phyloP scores from a whole-genome alignment of 2,797 vertebrate genomes.

The Pangasius macronema region DNA sequence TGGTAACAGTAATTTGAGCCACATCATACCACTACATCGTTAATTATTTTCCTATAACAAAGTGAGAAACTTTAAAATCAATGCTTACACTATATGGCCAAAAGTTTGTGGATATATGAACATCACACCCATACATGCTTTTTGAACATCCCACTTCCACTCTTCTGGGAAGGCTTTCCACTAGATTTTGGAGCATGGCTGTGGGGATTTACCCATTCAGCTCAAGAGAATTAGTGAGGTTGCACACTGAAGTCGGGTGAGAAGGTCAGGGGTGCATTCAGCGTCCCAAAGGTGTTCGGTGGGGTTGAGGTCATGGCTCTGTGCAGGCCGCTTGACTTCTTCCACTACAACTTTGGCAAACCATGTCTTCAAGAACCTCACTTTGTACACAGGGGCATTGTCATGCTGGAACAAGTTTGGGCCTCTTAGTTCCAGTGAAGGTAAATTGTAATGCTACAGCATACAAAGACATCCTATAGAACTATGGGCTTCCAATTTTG shows the following conservation, averaged over 20 bases:
- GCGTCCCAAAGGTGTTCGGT: not conserved
- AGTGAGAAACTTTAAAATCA: not conserved
- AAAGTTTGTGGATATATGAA: not conserved
- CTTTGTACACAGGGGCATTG: not conserved
- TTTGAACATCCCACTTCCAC: not conserved
- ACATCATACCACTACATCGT: not conserved
- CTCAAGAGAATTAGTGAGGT: not conserved
- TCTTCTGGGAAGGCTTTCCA: not conserved
- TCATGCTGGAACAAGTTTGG: not conserved
- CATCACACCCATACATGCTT: not conserved
- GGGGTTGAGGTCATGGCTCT: not conserved
- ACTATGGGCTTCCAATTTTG: not conserved
- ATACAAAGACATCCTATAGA: not conserved
- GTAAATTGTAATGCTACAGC: not conserved
- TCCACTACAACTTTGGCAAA: not conserved
- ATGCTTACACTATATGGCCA: not conserved
- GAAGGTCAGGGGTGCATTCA: not conserved
- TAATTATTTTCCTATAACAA: conserved; percentile 1
- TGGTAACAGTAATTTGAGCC: not conserved
- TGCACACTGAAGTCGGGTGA: not conserved
- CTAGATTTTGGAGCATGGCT: not conserved
- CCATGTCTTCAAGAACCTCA: not conserved
- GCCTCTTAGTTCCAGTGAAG: not conserved
- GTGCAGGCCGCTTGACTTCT: not conserved
- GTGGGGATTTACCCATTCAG: not conserved